Conservation (phyloP, 1,140 invertebrate species). For the Lordiphosa stackelbergi region DNA sequence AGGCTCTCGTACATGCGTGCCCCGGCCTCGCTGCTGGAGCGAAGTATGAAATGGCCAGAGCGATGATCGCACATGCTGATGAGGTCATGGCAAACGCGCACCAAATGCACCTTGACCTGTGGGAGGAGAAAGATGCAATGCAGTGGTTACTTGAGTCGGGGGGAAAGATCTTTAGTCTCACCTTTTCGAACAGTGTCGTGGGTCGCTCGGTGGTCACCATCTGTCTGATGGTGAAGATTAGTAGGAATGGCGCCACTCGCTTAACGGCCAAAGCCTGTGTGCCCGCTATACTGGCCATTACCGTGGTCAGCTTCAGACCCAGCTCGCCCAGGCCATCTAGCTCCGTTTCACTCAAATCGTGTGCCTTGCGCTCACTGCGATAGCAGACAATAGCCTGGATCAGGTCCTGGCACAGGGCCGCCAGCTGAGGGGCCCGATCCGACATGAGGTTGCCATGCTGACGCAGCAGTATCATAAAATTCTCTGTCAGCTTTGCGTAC, state of each 20-base stretch:
- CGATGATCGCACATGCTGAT: slow-evolving; percentile 73
- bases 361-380: slow-evolving; percentile 58
- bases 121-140: neutral
- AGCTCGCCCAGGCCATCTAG: slow-evolving; percentile 61
- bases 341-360: slow-evolving; percentile 47
- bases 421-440: slow-evolving; percentile 66
- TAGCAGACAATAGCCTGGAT: slow-evolving; percentile 67
- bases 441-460: slow-evolving; percentile 55
- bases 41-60: slow-evolving; percentile 68
- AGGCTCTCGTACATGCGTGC: slow-evolving; percentile 60
- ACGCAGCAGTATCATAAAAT: slow-evolving; percentile 48
- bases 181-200: slow-evolving; percentile 71
- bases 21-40: slow-evolving; percentile 68
- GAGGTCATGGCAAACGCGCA: slow-evolving; percentile 67
- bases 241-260: slow-evolving; percentile 69
- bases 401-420: slow-evolving; percentile 61
- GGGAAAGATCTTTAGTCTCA: neutral
- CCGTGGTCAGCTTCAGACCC: slow-evolving; percentile 58
- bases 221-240: slow-evolving; percentile 66
- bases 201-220: slow-evolving; percentile 67
- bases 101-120: slow-evolving; percentile 69
- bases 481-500: slow-evolving; percentile 42
- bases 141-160: too few relatives aligned
- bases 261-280: slow-evolving; percentile 62
- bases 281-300: slow-evolving; percentile 50